A percentile compares a stretch with the other conserved stretches of the same genome.
Evolutionary conservation across 1,140 invertebrate species (phyloP).

Genomic region (Dendrolimus punctatus): DNA sequence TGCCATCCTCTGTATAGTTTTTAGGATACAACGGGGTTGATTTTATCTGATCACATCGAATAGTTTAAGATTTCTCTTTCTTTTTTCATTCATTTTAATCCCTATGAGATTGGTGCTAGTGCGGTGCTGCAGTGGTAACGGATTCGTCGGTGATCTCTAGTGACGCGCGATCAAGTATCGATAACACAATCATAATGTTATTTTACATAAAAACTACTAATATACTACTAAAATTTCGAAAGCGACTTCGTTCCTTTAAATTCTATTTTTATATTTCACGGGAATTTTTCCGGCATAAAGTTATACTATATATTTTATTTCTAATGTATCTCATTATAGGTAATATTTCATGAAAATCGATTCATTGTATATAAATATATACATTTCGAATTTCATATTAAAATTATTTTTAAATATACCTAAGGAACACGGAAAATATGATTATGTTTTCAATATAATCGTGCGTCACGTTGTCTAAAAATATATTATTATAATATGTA

Average conservation of each 20-base stretch:
- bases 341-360: too few species aligned
- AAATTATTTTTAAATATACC: slow-evolving; percentile 24
- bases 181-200: slow-evolving; percentile 2
- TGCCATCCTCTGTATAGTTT: slow-evolving; percentile 68
- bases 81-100: slow-evolving; percentile 15
- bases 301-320: too few species aligned
- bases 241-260: too few species aligned
- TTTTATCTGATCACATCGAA: slow-evolving; percentile 50
- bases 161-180: slow-evolving; percentile 51
- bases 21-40: slow-evolving; percentile 43
- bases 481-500: too few species aligned
- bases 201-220: too few species aligned
- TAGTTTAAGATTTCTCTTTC: slow-evolving; percentile 28
- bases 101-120: slow-evolving; percentile 37
- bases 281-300: too few species aligned
- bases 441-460: too few species aligned
- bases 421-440: too few species aligned
- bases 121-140: slow-evolving; percentile 43
- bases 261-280: too few species aligned
- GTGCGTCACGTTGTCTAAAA: too few species aligned
- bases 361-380: slow-evolving; percentile 16
- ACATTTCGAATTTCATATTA: slow-evolving; percentile 38
- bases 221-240: too few species aligned
- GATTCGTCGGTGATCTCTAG: slow-evolving; percentile 57
- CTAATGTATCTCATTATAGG: too few species aligned